Base-by-base conservation (phyloP, 2,888 invertebrate genomes). In the Acrocera orbiculus region DNA sequence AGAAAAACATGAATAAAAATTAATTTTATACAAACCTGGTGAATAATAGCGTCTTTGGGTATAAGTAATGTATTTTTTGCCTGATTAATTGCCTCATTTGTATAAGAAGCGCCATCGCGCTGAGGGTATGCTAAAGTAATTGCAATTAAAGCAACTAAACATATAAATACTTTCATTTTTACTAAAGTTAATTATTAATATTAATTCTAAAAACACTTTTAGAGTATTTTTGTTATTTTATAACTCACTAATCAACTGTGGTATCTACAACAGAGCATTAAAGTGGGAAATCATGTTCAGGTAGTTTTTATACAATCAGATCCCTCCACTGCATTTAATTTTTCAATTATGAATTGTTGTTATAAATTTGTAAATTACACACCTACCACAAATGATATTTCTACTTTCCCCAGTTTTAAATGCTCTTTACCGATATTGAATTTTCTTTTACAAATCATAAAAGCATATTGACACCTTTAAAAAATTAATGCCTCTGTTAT, bases 1-100 rank as follows among this genome's bases (percentile, higher is more conserved):
- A 19, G 17, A 9, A 13, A 17, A 13, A 13, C 14, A 6, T 26
- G n/a, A 30, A 23, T n/a, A n/a, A n/a, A n/a, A n/a, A n/a, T 31
- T 13, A 29, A 20, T 13, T 27, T 28, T 17, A 27, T 42, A 19
- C 44, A 47, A 48, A 76, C 79, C 59, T 81, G 82, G 60, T 85
- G 85, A 42, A 86, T 86, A 52, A 78, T 73, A 23, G 85, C 85
- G 54, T 83, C 82, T 54, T 78, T 78, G 11, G 86, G 86, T 47
- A 85, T 83, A 40, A 86, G 68, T 50, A 73, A 75, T 4, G 83
- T 83, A 60, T 75, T 79, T 61, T 85, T 83, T 1, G 85, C 85
- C 59, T 86, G 85, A 41, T 76, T 71, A 56, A 86, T 85, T 32
- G 85, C 86, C 54, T 86, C 85, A 51, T 79, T 77, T 49, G 80